phyloP scores from a whole-genome alignment of 2,113 vertebrate species.

The Psettodes erumei region DNA sequence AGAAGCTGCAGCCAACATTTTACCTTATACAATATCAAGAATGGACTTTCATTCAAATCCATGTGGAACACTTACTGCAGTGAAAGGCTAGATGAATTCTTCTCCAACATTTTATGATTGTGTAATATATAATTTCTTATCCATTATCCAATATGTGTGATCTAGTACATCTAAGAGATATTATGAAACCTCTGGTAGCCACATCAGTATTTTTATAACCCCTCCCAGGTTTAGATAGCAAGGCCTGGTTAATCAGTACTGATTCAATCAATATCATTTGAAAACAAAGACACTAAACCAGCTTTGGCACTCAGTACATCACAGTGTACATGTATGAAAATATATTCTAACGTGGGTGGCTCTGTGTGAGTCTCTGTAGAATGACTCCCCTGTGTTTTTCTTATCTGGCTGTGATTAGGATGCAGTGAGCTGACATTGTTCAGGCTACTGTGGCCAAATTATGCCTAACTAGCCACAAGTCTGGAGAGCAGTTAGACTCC shows the following conservation, averaged over 20 bases:
- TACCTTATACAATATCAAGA: slow-evolving; percentile 39
- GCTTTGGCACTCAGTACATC: not conserved
- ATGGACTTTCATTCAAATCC: slow-evolving; percentile 35
- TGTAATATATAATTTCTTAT: too few species aligned
- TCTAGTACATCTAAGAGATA: too few species aligned
- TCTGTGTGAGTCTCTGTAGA: slow-evolving; percentile 1
- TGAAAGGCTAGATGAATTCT: not conserved
- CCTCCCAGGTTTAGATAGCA: not conserved
- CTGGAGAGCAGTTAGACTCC: slow-evolving; percentile 50
- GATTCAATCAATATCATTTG: slow-evolving; percentile 13
- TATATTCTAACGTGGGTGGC: not conserved
- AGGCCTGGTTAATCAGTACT: not conserved
- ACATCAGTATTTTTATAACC: slow-evolving; percentile 35
- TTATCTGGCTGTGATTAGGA: slow-evolving; percentile 42
- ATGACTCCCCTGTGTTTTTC: slow-evolving; percentile 35
- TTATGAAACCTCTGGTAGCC: too few species aligned
- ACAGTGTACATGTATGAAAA: not conserved
- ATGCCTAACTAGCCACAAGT: slow-evolving; percentile 32
- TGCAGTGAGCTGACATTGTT: slow-evolving; percentile 40
- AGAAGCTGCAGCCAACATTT: slow-evolving; percentile 41
- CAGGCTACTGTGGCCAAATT: slow-evolving; percentile 49
- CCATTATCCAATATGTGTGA: too few species aligned
- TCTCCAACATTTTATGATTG: not conserved
- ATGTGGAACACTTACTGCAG: not conserved
- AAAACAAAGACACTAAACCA: slow-evolving; percentile 14